Evolutionary conservation across 2,797 vertebrate genomes (phyloP), one percentile per base, ranked within the genome.

Genomic region (Falco columbarius): DNA sequence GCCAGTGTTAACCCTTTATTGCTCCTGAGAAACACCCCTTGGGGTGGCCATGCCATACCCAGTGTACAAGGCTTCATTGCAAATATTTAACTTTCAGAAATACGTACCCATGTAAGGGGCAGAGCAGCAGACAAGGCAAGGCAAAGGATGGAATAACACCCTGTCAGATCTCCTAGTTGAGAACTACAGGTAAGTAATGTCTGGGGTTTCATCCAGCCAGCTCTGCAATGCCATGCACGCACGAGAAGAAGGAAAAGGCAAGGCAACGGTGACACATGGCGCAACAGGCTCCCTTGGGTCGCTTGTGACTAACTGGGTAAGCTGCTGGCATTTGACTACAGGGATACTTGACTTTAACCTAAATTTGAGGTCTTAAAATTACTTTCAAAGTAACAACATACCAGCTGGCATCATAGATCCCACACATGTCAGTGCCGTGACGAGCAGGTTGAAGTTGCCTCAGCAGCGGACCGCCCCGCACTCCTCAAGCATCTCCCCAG

Each of bases 1-100:
- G 59, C 59, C 8, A 2, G 7, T 4, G 8, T 24, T 32, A 58
- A 65, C 40, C 36, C 21, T 11, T 17, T 5, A 9, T 0, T 59
- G 21, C 42, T 38, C 54, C 51, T 9, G 10, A 42, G 55, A 72
- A 46, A 38, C 2, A 5, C 49, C 40, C 0, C 0, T 5, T 7
- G 7, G 5, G 70, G 29, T 4, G 5, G 61, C 40, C 40, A 13
- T 5, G 1, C 3, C 1, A 0, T 9, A 32, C 23, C 42, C 29
- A 6, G 49, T 0, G 14, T 11, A 9, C 32, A 27, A 52, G 3
- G 17, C 16, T 59, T 30, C 30, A 12, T 3, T 29, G 59, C 71
- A 26, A 44, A 40, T 14, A 46, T 14, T 42, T 21, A 32, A 2
- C 42, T n/a, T 44, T 19, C n/a, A 61, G 42, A 86, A 61, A 29